Evolutionary conservation across 2,888 invertebrate genomes (phyloP).

Genomic region (Oegoconia quadripuncta): DNA sequence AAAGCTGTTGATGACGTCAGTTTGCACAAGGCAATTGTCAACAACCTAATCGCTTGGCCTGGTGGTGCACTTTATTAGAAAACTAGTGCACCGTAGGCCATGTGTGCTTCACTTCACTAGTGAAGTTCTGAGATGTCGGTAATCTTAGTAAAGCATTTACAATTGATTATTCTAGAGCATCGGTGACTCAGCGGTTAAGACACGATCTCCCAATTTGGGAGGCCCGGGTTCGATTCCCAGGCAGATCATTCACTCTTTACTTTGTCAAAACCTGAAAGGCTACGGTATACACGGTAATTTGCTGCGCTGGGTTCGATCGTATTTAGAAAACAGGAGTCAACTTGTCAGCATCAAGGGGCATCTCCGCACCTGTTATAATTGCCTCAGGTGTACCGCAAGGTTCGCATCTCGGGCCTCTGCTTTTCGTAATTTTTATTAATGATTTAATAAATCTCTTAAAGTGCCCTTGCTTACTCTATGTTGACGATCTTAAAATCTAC

Average conservation of each 20-base stretch:
- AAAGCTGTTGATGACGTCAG: too few relatives aligned
- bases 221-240: too few relatives aligned
- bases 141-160: too few relatives aligned
- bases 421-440: not conserved
- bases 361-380: not conserved
- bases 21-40: too few relatives aligned
- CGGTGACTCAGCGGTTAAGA: too few relatives aligned
- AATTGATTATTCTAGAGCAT: too few relatives aligned
- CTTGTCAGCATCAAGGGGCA: not conserved
- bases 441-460: not conserved
- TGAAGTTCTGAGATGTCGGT: too few relatives aligned
- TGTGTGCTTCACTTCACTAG: too few relatives aligned
- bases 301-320: not conserved
- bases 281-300: not conserved
- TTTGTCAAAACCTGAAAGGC: not conserved
- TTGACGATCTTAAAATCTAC: slow-evolving; percentile 1
- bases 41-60: too few relatives aligned
- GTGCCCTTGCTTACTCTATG: not conserved
- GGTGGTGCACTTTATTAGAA: too few relatives aligned
- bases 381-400: not conserved
- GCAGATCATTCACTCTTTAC: not conserved
- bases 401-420: not conserved
- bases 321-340: not conserved
- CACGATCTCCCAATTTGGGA: too few relatives aligned
- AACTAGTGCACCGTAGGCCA: too few relatives aligned